Conservation (phyloP, 2,797 vertebrate species). For the Phalanger gymnotis region DNA sequence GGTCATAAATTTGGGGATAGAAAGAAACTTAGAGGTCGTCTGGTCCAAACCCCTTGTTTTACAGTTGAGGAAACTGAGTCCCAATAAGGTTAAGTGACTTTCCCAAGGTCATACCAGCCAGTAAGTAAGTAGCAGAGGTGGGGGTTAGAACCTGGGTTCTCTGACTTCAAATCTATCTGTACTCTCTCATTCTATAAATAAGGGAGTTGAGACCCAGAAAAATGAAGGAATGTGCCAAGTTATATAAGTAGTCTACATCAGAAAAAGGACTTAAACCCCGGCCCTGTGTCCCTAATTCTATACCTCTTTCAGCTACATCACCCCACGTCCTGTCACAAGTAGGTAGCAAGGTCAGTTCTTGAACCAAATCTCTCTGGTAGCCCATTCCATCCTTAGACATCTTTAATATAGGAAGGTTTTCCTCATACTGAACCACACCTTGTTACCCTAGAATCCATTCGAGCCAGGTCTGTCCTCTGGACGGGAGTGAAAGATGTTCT, state of each 20-base stretch:
- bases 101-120: neutral
- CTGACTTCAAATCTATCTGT: neutral
- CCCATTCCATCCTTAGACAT: neutral
- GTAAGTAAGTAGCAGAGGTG: neutral
- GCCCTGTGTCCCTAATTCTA: neutral
- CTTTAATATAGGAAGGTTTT: neutral
- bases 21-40: neutral
- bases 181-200: neutral
- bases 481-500: neutral
- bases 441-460: neutral
- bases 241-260: neutral
- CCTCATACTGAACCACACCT: neutral
- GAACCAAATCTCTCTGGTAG: neutral
- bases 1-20: neutral
- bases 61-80: neutral
- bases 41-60: neutral
- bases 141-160: neutral
- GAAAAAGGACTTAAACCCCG: neutral
- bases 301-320: neutral
- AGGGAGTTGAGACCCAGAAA: neutral
- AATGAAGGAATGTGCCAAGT: neutral
- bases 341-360: neutral
- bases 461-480: neutral
- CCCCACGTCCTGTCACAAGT: neutral
- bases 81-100: neutral